phyloP scores from a whole-genome alignment of 2,797 vertebrate species.

The Sphenodon punctatus region DNA sequence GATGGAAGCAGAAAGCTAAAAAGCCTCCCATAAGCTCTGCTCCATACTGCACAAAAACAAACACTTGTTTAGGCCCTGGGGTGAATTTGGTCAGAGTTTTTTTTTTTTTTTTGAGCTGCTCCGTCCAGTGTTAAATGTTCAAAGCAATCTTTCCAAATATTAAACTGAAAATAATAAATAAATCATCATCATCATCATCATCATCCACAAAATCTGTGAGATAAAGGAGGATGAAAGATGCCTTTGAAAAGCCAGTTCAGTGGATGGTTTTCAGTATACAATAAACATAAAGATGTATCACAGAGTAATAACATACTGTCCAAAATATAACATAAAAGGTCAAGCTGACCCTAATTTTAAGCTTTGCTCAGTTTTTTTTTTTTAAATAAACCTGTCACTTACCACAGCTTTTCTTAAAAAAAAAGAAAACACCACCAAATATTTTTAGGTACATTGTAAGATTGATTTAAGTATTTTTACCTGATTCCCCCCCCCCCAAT shows the following conservation, averaged over 20 bases:
- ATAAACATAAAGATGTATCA: background rate
- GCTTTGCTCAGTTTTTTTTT: background rate
- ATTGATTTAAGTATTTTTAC: background rate
- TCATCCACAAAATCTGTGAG: background rate
- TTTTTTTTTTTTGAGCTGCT: background rate
- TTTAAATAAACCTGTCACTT: background rate
- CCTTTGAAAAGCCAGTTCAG: conserved; percentile 1
- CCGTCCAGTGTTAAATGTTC: background rate
- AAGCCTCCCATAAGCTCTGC: background rate
- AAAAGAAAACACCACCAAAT: background rate
- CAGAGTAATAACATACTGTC: background rate
- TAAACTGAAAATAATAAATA: background rate
- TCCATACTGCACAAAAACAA: too few relatives aligned
- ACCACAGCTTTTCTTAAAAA: background rate
- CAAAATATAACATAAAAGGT: conserved; percentile 27
- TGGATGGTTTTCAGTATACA: background rate
- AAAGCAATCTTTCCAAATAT: background rate
- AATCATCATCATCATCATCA: too few relatives aligned
- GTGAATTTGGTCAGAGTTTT: background rate
- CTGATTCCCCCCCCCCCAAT: background rate
- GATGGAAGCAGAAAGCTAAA: too few relatives aligned
- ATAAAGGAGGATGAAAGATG: background rate
- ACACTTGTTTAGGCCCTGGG: too few relatives aligned
- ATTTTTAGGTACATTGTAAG: background rate
- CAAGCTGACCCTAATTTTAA: conserved; percentile 2